These are phyloP conservation scores for Antheraea assamensis DNA, from an alignment of 2,888 invertebrate species.

Conservation along the genomic window DNA sequence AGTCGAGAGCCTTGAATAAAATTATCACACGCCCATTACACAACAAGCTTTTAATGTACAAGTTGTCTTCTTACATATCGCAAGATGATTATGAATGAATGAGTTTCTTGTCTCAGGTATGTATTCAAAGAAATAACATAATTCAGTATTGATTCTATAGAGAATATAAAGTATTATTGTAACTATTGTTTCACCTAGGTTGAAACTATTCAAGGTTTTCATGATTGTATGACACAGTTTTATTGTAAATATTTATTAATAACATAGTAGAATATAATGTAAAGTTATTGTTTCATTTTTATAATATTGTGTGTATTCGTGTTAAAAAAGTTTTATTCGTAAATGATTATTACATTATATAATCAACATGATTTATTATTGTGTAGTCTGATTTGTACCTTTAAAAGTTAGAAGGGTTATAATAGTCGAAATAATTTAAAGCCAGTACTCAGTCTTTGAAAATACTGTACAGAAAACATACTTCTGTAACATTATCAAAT, in stretches of 20 bases:
- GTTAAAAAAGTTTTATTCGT: not conserved
- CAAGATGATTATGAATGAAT: slow-evolving; percentile 37
- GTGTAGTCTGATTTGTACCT: too few species aligned
- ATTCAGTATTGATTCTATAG: slow-evolving; percentile 1
- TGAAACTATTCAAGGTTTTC: not conserved
- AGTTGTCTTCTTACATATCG: slow-evolving; percentile 28
- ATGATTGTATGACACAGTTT: not conserved
- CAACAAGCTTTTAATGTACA: slow-evolving; percentile 42
- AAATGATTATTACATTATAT: not conserved
- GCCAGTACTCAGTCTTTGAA: not conserved
- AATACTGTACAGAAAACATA: not conserved
- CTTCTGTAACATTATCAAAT: not conserved
- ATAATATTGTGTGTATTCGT: too few species aligned
- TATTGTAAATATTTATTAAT: not conserved
- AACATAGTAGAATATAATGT: not conserved
- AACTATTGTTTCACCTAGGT: not conserved
- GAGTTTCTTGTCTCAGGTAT: slow-evolving; percentile 25
- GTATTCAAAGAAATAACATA: slow-evolving; percentile 17
- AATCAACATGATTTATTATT: not conserved
- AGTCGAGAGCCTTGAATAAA: slow-evolving; percentile 48
- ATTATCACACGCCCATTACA: slow-evolving; percentile 41
- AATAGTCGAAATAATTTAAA: too few species aligned
- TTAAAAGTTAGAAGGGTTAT: not conserved
- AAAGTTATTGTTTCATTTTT: too few species aligned
- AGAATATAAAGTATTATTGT: not conserved